Base-by-base conservation (phyloP, 2,113 vertebrate species). In the Boulengerochromis microlepis region DNA sequence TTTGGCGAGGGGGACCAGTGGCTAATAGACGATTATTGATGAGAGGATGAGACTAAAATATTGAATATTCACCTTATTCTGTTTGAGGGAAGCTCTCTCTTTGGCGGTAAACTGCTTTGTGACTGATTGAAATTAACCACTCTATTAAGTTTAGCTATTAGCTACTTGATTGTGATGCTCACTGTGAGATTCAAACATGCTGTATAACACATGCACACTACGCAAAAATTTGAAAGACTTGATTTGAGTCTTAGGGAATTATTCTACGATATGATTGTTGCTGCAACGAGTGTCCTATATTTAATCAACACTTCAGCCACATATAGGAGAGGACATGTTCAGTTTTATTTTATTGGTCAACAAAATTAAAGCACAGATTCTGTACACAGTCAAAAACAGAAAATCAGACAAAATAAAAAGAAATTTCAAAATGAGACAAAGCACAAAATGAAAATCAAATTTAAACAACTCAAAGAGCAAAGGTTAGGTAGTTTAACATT, bases 331-430 rank as follows among this genome's bases (percentile, higher is more conserved):
- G 90, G 91, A 93, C 90, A 86, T 89, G 91, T 91, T 96, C 92
- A 89, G 86, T 91, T 95, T 95, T 95, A 96, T 96, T 97, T 96
- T 84, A 95, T 95, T 92, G 38, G 56, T 87, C 86, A 91, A 92
- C 92, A 95, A 86, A 91, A 64, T 61, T 11, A 64, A 64, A 33
- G 59, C 86, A 93, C 59, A 24, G 22, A 95, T 29, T 69, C 81
- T 69, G 64, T 90, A 93, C 82, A 94, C 74, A 95, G 82, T 91
- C 88, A 80, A 91, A 93, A 86, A 89, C 81, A 95, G 29, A 92
- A 86, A 81, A 18, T 61, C 69, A 88, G 42, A 53, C 50, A 83
- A 86, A 92, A 81, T 40, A 53, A 84, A 57, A 82, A 50, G 6
- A 78, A 9, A 54, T 52, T 24, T 85, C 45, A 86, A 86, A 89